Base-by-base conservation (phyloP, 2,113 vertebrate genomes). In the Lophura nycthemera region DNA sequence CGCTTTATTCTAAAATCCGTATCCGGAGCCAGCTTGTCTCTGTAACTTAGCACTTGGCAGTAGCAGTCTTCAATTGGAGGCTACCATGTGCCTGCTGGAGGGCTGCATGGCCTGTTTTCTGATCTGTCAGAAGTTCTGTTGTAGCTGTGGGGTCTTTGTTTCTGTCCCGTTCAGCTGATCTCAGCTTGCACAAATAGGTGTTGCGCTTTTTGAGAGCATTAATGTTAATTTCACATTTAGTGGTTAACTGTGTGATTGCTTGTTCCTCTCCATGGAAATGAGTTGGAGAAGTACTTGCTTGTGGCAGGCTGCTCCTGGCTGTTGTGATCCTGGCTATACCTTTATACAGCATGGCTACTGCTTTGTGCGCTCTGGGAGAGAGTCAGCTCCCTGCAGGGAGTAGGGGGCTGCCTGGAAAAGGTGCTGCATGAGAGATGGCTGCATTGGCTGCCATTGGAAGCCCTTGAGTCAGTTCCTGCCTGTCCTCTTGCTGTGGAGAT, bases 281-380 rank as follows among this genome's bases (percentile, higher is more conserved):
- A 0, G 0, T 59, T 1, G 1, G 8, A 56, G 21, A 11, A 73
- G 24, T 48, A 69, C 11, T 79, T 69, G 54, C 36, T 91, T 0
- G 2, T 67, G 64, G 13, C n/a, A 45, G 67, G 38, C 30, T 91
- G 71, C 27, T 91, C 40, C 54, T 79, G 54, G 43, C 48, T 86
- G 0, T 63, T 73, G 20, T 80, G 73, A 70, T 89, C 64, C n/a
- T 88, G 79, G 67, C 63, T 87, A 10, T 24, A 32, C 36, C 6
- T 64, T 45, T 22, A 63, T 42, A 7, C 59, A 50, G 12, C 61
- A 40, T 79, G 54, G 43, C 25, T 48, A 1, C 27, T 69, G 42
- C 13, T 0, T 43, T 64, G 7, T 74, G 38, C 18, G 38, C 11
- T 7, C 6, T 8, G 17, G 61, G 17, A 29, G 38, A 38, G 36